phyloP scores from a whole-genome alignment of 2,113 vertebrate species.

The Corapipo altera region DNA sequence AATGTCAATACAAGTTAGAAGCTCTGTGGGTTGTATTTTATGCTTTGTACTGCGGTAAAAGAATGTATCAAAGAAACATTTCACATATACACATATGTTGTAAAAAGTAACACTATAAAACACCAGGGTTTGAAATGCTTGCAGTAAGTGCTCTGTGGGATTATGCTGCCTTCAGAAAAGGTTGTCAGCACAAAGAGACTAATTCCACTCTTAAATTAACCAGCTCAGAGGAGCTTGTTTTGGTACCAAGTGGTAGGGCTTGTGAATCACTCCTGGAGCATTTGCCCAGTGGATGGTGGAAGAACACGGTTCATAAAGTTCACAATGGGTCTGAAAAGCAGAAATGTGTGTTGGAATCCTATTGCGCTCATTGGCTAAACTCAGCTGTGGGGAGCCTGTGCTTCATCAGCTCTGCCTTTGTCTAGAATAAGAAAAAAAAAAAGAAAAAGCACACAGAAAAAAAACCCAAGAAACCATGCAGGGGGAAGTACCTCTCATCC shows the following conservation, averaged over 20 bases:
- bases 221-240: conserved; percentile 11
- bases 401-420: neutral
- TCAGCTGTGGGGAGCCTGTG: neutral
- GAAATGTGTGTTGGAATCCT: neutral
- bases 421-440: neutral
- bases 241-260: neutral
- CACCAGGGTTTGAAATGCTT: conserved; percentile 27
- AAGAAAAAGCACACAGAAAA: neutral
- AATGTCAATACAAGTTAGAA: neutral
- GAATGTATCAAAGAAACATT: conserved; percentile 24
- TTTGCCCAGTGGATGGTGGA: neutral
- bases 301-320: conserved; percentile 18
- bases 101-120: conserved; percentile 49
- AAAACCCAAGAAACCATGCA: neutral
- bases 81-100: conserved; percentile 22
- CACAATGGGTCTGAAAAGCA: conserved; percentile 7
- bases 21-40: conserved; percentile 44
- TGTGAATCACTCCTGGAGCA: conserved; percentile 15
- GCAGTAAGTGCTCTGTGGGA: conserved; percentile 23
- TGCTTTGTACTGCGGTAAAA: neutral
- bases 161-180: conserved; percentile 44
- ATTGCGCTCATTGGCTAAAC: neutral
- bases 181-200: conserved; percentile 38
- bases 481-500: neutral
- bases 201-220: conserved; percentile 46